Evolutionary conservation across 1,140 invertebrate species (phyloP), one percentile per base, ranked within the genome.

Genomic region (Bursaphelenchus mucronatus): DNA sequence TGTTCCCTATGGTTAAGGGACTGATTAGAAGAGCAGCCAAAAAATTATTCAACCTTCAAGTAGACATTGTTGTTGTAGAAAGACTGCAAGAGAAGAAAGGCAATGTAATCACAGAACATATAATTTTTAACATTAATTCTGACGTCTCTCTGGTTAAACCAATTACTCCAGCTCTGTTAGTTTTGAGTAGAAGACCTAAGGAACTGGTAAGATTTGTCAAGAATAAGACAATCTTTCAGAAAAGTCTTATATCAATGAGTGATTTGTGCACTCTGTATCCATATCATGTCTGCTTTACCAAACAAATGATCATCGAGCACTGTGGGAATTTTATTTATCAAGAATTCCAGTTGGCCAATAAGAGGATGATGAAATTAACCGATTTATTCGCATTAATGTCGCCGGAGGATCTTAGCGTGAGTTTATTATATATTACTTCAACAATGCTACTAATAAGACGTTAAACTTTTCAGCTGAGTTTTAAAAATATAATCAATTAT

Each of bases 221-320:
- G 30, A 5, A 30, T 30, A 30, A 30, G 5, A 30, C 6, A 1
- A 15, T 55, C n/a, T 59, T 61, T 61, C 10, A 61, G 64, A 40
- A 46, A 69, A n/a, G 68, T 19, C 40, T 21, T 9, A 66, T 68
- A 64, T 55, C 55, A 17, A 17, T 68, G 54, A 41, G 47, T 9
- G 64, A 64, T 46, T 79, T 80, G 55, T 53, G 49, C 21, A 54
- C 64, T 7, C 76, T 78, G 44, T 82, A 83, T 57, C 82, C 82
- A 4, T 82, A 81, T 63, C 83, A 83, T 68, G 73, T 83, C n/a
- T 79, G 82, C 11, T 82, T 83, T 66, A 80, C 82, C 59, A 51
- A 71, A 45, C 55, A 75, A 30, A 54, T 83, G 17, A 55, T 64
- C 46, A 72, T 83, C 13, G 71, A 75, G 55, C 82, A 83, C 55